Evolutionary conservation across 2,113 vertebrate species (phyloP), one percentile per base, ranked within the genome.

Genomic region (Ctenomys sociabilis): DNA sequence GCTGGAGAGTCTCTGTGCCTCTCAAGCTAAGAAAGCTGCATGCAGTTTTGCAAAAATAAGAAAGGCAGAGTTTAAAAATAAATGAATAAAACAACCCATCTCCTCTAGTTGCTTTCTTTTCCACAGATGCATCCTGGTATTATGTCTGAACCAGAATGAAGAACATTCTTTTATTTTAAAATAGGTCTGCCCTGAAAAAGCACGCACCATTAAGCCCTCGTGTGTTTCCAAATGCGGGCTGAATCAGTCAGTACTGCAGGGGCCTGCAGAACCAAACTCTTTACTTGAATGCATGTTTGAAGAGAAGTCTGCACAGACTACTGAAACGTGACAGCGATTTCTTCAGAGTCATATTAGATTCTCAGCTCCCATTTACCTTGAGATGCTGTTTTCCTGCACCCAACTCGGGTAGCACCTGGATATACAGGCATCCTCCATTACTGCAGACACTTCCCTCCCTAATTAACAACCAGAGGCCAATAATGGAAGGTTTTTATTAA

Each of bases 401-500:
- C 19, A 91, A 59, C 61, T 37, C 68, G 21, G 1, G 5, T 24
- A 45, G 40, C 57, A 54, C 59, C 78, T 54, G 78, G 4, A n/a
- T 57, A 35, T 61, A 32, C 17, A 9, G 22, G 75, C 40, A 70
- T 83, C 54, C 32, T 57, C 85, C 43, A 22, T 94, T 57, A 78
- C 0, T 82, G 57, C 3, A 70, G 73, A 72, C n/a, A 37, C 35
- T 75, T 91, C 30, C 22, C 57, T 84, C 93, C 85, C 0, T 59
- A 87, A 91, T 84, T 85, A 95, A 84, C 91, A 96, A 59, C 40
- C 85, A 24, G 64, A 35, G 85, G 91, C 84, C 89, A 86, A 63
- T 91, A 88, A 85, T 68, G 84, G 82, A 85, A 94, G 73, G 30
- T 78, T 89, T 96, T 87, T 70, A 88, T 81, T 96, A 89, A 93